Percentiles rank a stretch among this genome's conserved stretches.
phyloP scores from a whole-genome alignment of 2,113 vertebrate species.

The rat (Rattus norvegicus) region DNA sequence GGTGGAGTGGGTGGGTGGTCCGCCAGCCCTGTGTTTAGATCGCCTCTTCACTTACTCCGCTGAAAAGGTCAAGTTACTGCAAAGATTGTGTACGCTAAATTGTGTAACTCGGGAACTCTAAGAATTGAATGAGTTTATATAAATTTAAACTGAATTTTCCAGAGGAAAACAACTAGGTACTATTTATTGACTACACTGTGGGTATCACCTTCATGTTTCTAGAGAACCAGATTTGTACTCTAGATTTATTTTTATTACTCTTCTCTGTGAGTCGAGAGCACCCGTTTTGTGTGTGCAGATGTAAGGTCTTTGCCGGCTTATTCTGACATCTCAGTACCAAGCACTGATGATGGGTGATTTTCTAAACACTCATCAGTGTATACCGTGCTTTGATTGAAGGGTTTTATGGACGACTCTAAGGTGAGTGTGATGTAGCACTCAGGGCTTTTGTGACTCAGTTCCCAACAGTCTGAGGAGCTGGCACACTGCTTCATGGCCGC shows the following conservation, averaged over 20 bases:
- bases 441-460: not conserved
- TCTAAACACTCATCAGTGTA: not conserved
- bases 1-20: not conserved
- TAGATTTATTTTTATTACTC: constrained; percentile 18
- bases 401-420: not conserved
- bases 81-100: not conserved
- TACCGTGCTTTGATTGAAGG: not conserved
- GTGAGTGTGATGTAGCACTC: not conserved
- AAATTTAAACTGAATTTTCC: constrained; percentile 10
- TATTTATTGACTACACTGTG: constrained; percentile 23
- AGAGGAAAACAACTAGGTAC: not conserved
- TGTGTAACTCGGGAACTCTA: not conserved
- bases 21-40: not conserved
- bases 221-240: not conserved
- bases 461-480: not conserved
- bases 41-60: not conserved
- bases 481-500: not conserved
- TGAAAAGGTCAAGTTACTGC: not conserved
- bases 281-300: not conserved
- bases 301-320: not conserved
- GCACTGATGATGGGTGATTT: not conserved
- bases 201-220: not conserved
- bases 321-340: not conserved
- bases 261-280: not conserved
- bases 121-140: not conserved